A percentile compares a stretch with the other conserved stretches of the same genome.
phyloP scores from a whole-genome alignment of 2,888 invertebrate genomes.

The Eubasilissa splendida region DNA sequence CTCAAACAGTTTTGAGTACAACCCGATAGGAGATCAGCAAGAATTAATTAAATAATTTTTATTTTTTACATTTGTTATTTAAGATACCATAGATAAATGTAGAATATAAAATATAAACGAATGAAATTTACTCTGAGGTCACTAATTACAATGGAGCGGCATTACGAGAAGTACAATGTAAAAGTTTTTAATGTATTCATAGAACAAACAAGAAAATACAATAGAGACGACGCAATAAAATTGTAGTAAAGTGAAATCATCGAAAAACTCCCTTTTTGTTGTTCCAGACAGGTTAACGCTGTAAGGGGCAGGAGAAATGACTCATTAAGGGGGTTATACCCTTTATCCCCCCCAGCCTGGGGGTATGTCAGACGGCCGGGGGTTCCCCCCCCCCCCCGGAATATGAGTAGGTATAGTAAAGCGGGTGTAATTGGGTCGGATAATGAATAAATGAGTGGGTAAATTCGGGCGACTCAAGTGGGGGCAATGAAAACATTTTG shows the following conservation, averaged over 20 bases:
- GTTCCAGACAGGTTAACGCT: slow-evolving; percentile 45
- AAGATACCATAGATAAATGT: too few relatives aligned
- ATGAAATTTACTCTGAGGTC: neutral
- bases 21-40: too few relatives aligned
- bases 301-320: slow-evolving; percentile 48
- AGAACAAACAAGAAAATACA: slow-evolving; percentile 37
- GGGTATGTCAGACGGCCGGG: slow-evolving; percentile 25
- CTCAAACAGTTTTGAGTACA: too few relatives aligned
- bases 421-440: slow-evolving; percentile 58
- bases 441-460: slow-evolving; percentile 58
- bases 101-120: too few relatives aligned
- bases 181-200: slow-evolving; percentile 29
- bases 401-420: slow-evolving; percentile 44
- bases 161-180: slow-evolving; percentile 13
- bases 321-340: slow-evolving; percentile 46
- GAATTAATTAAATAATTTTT: too few relatives aligned
- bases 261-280: slow-evolving; percentile 45
- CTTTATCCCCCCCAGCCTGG: slow-evolving; percentile 30
- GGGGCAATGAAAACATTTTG: slow-evolving; percentile 50
- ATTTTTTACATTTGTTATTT: too few relatives aligned
- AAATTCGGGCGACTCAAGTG: slow-evolving; percentile 55
- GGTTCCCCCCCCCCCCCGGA: slow-evolving; percentile 26
- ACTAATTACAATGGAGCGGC: neutral
- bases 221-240: slow-evolving; percentile 42
- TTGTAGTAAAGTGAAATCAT: slow-evolving; percentile 46